Percentiles rank a stretch among this genome's conserved stretches.
Conservation (phyloP, 2,888 invertebrate genomes). For the Scrobipalpa atriplicella region DNA sequence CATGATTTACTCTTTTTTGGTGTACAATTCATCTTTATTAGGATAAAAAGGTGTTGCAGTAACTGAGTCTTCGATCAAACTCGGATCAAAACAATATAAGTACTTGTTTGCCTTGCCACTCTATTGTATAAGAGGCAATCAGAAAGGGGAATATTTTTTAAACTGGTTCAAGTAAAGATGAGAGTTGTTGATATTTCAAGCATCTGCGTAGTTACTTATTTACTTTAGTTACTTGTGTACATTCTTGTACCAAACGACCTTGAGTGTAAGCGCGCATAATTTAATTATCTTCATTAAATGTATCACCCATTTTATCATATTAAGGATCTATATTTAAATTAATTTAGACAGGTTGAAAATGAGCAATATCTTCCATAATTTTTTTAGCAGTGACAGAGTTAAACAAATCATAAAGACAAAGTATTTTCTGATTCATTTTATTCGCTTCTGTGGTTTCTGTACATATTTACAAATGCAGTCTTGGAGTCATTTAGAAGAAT, state of each 20-base stretch:
- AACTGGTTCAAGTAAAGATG: not conserved
- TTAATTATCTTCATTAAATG: not conserved
- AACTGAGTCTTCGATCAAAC: too few species aligned
- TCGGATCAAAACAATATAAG: not conserved
- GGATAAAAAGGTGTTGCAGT: too few species aligned
- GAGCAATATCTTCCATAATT: too few species aligned
- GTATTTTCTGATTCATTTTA: not conserved
- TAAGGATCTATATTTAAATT: too few species aligned
- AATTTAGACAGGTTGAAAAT: too few species aligned
- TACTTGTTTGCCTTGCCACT: too few species aligned
- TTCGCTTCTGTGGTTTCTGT: not conserved
- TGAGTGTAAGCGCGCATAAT: not conserved
- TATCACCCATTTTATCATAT: too few species aligned
- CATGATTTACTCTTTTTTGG: too few species aligned
- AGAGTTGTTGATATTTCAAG: constrained; percentile 27
- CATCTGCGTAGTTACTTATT: constrained; percentile 3
- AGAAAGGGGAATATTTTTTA: too few species aligned
- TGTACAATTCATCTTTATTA: too few species aligned
- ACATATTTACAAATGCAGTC: constrained; percentile 34
- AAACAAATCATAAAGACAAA: not conserved
- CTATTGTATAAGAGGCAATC: too few species aligned
- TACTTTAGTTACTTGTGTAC: not conserved
- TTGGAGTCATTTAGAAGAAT: constrained; percentile 30
- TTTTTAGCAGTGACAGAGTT: too few species aligned
- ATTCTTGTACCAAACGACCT: not conserved